Conservation (phyloP, 2,797 vertebrate species). For the Bradypodion ventrale region DNA sequence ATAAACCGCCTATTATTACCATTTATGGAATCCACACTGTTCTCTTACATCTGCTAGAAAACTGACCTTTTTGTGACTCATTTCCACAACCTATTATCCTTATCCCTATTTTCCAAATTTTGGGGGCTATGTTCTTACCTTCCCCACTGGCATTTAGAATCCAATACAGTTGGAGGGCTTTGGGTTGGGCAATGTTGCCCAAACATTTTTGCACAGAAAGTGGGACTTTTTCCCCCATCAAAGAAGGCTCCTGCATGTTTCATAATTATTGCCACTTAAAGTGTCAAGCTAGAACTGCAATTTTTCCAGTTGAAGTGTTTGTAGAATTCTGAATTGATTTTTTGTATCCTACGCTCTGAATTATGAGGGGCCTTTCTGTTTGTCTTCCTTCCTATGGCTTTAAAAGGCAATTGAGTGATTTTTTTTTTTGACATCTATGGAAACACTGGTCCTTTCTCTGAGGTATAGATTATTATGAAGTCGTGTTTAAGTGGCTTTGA, state of each 20-base stretch:
- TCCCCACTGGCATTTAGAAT: background rate
- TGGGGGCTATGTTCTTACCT: background rate
- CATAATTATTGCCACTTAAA: background rate
- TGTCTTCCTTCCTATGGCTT: background rate
- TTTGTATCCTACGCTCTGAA: background rate
- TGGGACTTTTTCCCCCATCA: background rate
- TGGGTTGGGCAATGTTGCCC: background rate
- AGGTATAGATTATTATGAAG: background rate
- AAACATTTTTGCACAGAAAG: background rate
- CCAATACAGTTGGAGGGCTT: background rate
- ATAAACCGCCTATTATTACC: too few relatives aligned
- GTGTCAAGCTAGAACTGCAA: background rate
- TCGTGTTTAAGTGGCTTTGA: constrained; percentile 9
- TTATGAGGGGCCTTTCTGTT: background rate
- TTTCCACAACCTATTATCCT: background rate
- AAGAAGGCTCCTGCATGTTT: background rate
- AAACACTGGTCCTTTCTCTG: background rate
- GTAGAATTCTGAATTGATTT: constrained; percentile 10
- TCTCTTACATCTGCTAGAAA: background rate
- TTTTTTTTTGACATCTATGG: constrained; percentile 27
- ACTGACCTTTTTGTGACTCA: background rate
- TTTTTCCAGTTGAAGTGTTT: background rate
- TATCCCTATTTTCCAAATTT: background rate
- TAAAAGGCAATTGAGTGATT: constrained; percentile 8
- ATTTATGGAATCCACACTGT: background rate